phyloP scores from a whole-genome alignment of 2,113 vertebrate species.

The Siphamia tubifer region DNA sequence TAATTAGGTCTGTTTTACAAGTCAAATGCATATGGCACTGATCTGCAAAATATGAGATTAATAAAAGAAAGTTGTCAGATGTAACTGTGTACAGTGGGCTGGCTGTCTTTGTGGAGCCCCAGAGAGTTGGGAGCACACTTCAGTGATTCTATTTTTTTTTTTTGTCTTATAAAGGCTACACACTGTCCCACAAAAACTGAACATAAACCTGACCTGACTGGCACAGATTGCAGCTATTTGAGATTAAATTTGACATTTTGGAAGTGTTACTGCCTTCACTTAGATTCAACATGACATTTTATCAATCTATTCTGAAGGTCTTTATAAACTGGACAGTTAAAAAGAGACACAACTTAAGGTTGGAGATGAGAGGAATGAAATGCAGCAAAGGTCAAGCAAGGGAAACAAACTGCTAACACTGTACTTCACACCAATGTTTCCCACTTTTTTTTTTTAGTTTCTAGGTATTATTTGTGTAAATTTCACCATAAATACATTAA shows the following conservation, averaged over 20 bases:
- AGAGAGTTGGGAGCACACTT: slow-evolving; percentile 24
- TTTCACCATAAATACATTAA: no score
- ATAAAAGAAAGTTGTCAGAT: slow-evolving; percentile 75
- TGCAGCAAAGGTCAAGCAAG: no score
- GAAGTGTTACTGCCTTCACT: neutral
- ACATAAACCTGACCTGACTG: slow-evolving; percentile 9
- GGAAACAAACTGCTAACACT: no score
- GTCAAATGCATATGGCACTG: slow-evolving; percentile 70
- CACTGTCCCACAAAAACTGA: slow-evolving; percentile 34
- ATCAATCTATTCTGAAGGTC: neutral
- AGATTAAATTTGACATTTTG: slow-evolving; percentile 8
- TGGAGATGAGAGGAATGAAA: no score
- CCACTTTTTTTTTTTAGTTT: no score
- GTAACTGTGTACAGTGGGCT: slow-evolving; percentile 14
- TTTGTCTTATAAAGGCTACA: neutral
- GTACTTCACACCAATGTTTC: no score
- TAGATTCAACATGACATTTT: slow-evolving; percentile 23
- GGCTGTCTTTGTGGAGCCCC: slow-evolving; percentile 16
- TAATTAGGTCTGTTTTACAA: slow-evolving; percentile 83
- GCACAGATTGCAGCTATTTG: slow-evolving; percentile 16
- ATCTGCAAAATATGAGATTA: slow-evolving; percentile 70
- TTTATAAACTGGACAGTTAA: no score
- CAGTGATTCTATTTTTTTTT: neutral
- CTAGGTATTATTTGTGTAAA: no score
- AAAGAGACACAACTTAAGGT: no score